These are phyloP conservation scores for Aplocera efformata DNA, from an alignment of 2,888 invertebrate species.

Conservation along the genomic window DNA sequence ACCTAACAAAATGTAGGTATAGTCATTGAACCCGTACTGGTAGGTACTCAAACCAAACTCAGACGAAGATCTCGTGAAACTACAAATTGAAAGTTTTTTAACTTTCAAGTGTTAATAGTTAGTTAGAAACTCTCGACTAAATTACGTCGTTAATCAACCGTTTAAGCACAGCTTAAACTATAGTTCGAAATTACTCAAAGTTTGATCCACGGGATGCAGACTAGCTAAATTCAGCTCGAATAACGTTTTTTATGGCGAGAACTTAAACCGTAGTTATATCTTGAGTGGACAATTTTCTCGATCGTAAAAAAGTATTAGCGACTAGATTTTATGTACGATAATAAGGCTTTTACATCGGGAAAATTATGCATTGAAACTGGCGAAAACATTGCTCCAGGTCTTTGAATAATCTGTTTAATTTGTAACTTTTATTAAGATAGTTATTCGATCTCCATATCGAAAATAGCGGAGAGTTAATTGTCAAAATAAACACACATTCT, in stretches of 20 bases:
- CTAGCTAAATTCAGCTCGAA: slow-evolving; percentile 14
- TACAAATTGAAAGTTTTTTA: slow-evolving; percentile 29
- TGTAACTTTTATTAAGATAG: no score
- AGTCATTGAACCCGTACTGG: no score
- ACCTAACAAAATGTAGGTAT: no score
- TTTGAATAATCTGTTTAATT: no score
- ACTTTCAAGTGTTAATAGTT: slow-evolving; percentile 17
- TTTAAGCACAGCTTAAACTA: slow-evolving; percentile 56
- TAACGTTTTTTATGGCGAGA: slow-evolving; percentile 16
- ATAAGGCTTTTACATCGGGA: slow-evolving; percentile 15
- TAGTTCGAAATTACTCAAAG: slow-evolving; percentile 54
- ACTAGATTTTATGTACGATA: slow-evolving; percentile 26
- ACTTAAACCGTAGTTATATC: slow-evolving; percentile 8
- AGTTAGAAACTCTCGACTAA: slow-evolving; percentile 44
- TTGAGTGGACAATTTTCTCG: slow-evolving; percentile 19
- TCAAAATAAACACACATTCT: no score
- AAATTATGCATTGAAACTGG: slow-evolving; percentile 12
- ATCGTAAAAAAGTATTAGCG: slow-evolving; percentile 22
- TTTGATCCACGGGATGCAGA: slow-evolving; percentile 36
- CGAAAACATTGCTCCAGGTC: background rate
- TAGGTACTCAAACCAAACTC: slow-evolving; percentile 6
- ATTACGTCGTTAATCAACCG: slow-evolving; percentile 59
- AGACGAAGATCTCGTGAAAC: background rate
- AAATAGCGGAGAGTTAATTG: no score
- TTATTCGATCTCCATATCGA: no score